phyloP scores from a whole-genome alignment of 2,113 vertebrate species.

The Apeltes quadracus region DNA sequence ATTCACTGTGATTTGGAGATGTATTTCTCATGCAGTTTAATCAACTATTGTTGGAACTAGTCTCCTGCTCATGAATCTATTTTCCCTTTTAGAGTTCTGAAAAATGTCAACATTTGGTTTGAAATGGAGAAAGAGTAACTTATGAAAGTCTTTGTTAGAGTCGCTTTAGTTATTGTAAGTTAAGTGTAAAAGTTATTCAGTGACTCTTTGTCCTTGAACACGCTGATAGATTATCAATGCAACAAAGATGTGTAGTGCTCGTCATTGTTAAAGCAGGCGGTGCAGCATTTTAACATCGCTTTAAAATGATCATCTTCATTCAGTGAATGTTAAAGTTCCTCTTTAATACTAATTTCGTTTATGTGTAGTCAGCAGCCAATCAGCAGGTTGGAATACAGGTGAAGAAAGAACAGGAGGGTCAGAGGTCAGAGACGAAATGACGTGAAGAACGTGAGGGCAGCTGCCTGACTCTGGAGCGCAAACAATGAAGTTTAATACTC shows the following conservation, averaged over 20 bases:
- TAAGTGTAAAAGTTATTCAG: neutral
- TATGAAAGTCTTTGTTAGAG: neutral
- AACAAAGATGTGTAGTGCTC: slow-evolving; percentile 20
- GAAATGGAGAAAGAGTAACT: neutral
- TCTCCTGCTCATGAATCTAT: too few relatives aligned
- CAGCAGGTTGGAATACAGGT: too few relatives aligned
- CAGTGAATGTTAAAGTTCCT: slow-evolving; percentile 33
- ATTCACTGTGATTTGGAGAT: too few relatives aligned
- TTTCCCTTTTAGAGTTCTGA: neutral
- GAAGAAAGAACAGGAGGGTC: too few relatives aligned
- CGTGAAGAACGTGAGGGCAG: too few relatives aligned
- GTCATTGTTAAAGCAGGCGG: slow-evolving; percentile 19
- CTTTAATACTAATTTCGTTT: too few relatives aligned
- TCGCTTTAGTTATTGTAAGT: neutral
- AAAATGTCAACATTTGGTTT: neutral
- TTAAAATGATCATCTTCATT: slow-evolving; percentile 36
- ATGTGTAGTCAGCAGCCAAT: too few relatives aligned
- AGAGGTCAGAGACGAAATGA: too few relatives aligned
- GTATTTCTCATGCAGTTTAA: too few relatives aligned
- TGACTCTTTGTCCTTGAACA: neutral
- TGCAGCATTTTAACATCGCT: slow-evolving; percentile 14
- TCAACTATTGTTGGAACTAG: too few relatives aligned
- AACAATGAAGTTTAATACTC: too few relatives aligned
- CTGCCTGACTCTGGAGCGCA: too few relatives aligned
- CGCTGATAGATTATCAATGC: slow-evolving; percentile 4